Percentiles rank a stretch among this genome's conserved stretches.
Evolutionary conservation across 1,140 invertebrate genomes (phyloP).

Genomic region (Achroia grisella): DNA sequence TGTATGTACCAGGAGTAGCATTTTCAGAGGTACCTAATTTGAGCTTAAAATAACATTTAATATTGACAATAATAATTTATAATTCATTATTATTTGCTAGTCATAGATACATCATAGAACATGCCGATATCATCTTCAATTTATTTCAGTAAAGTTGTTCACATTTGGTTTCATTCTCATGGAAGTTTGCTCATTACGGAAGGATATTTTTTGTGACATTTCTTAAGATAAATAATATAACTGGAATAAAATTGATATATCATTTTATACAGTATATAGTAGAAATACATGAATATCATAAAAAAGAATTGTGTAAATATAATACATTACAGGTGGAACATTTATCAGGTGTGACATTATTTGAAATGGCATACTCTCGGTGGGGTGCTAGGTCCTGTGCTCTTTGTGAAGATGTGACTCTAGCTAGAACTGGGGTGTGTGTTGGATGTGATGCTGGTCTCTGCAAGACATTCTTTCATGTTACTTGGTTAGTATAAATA

Average conservation of each 20-base stretch:
- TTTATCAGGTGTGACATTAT: constrained; percentile 89
- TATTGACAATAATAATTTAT: too few relatives aligned
- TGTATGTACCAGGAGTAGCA: constrained; percentile 97
- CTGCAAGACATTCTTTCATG: constrained; percentile 98
- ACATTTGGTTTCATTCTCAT: too few relatives aligned
- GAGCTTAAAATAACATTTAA: not conserved
- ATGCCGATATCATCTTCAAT: too few relatives aligned
- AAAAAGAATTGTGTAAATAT: constrained; percentile 1
- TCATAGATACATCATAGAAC: too few relatives aligned
- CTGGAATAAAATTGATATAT: too few relatives aligned
- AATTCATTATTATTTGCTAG: not conserved
- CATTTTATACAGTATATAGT: too few relatives aligned
- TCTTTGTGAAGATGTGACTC: constrained; percentile 90
- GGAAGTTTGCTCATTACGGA: too few relatives aligned
- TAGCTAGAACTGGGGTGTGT: constrained; percentile 93
- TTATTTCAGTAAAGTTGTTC: too few relatives aligned
- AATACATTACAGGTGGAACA: constrained; percentile 80
- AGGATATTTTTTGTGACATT: too few relatives aligned
- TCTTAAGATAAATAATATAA: too few relatives aligned
- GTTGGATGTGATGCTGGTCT: constrained; percentile 98
- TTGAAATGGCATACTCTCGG: constrained; percentile 95
- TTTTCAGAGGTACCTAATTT: constrained; percentile 85
- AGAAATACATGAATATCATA: too few relatives aligned
- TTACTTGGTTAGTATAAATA: constrained; percentile 85
- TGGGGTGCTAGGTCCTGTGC: constrained; percentile 94